Conservation (phyloP, 2,888 invertebrate genomes). For the Cerastis rubricosa region DNA sequence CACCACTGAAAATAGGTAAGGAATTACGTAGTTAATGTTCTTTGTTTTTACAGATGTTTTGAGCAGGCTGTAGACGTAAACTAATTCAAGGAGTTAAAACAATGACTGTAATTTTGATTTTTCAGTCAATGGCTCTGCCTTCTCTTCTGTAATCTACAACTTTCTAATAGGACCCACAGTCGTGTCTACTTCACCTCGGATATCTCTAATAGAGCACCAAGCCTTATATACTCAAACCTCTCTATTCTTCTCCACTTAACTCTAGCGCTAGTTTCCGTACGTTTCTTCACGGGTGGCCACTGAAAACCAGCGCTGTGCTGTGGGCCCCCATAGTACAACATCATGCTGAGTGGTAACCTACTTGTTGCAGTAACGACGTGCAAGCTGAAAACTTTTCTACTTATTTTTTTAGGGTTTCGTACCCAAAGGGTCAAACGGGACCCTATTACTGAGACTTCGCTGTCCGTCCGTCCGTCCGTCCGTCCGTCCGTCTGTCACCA, state of each 20-base stretch:
- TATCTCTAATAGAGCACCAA: not conserved
- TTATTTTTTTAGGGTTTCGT: no score
- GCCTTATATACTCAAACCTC: not conserved
- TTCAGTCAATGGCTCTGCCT: not conserved
- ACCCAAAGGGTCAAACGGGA: no score
- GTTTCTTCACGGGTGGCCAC: no score
- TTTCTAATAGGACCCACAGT: not conserved
- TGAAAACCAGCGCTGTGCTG: no score
- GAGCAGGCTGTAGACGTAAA: not conserved
- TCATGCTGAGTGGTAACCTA: no score
- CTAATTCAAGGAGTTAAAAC: not conserved
- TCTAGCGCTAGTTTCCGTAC: no score
- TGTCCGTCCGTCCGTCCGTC: no score
- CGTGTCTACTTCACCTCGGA: not conserved
- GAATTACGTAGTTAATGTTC: not conserved
- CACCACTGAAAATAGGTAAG: constrained; percentile 74
- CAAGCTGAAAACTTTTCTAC: no score
- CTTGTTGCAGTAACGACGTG: no score
- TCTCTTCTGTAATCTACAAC: not conserved
- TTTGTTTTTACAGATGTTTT: not conserved
- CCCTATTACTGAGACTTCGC: no score
- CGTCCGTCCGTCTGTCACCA: no score
- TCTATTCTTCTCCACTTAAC: not conserved
- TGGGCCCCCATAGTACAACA: no score
- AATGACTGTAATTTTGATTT: not conserved